Evolutionary conservation across 2,888 invertebrate genomes (phyloP).

Genomic region (Oscheius sp.): DNA sequence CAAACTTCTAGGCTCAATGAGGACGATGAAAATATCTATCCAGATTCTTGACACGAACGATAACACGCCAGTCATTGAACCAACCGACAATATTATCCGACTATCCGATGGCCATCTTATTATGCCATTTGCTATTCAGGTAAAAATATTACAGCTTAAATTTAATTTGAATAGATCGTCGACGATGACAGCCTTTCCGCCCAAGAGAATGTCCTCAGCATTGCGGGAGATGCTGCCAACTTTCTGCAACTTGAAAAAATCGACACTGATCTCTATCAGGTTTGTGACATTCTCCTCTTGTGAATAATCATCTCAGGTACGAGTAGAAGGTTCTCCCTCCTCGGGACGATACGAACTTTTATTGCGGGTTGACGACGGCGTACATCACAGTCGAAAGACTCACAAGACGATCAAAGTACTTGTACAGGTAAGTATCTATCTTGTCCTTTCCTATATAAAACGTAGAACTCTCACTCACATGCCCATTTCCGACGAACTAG

Average conservation of each 20-base stretch:
- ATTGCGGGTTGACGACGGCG: constrained; percentile 34
- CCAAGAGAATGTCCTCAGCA: constrained; percentile 34
- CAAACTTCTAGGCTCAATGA: constrained; percentile 3
- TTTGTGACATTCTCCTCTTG: constrained; percentile 14
- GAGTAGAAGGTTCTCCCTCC: constrained; percentile 39
- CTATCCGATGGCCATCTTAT: constrained; percentile 55
- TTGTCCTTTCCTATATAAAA: too few species aligned
- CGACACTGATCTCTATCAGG: constrained; percentile 42
- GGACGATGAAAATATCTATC: constrained; percentile 47
- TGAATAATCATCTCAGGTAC: constrained; percentile 11
- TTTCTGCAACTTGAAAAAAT: constrained; percentile 40
- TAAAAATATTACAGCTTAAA: background rate
- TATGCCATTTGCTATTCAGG: constrained; percentile 49
- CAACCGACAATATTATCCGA: constrained; percentile 52
- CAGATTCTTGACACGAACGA: constrained; percentile 54
- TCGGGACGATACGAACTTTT: constrained; percentile 46
- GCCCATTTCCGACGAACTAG: constrained; percentile 52
- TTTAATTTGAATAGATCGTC: constrained; percentile 12
- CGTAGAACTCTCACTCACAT: constrained; percentile 45
- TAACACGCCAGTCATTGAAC: constrained; percentile 45
- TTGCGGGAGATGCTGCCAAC: constrained; percentile 41
- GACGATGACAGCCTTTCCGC: constrained; percentile 39
- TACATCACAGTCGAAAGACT: constrained; percentile 13
- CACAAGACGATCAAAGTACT: constrained; percentile 43
- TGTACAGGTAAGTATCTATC: constrained; percentile 40